A percentile compares a stretch with the other conserved stretches of the same genome.
These are phyloP conservation scores for Cervus canadensis DNA, from an alignment of 2,113 vertebrate species.

Conservation along the genomic window DNA sequence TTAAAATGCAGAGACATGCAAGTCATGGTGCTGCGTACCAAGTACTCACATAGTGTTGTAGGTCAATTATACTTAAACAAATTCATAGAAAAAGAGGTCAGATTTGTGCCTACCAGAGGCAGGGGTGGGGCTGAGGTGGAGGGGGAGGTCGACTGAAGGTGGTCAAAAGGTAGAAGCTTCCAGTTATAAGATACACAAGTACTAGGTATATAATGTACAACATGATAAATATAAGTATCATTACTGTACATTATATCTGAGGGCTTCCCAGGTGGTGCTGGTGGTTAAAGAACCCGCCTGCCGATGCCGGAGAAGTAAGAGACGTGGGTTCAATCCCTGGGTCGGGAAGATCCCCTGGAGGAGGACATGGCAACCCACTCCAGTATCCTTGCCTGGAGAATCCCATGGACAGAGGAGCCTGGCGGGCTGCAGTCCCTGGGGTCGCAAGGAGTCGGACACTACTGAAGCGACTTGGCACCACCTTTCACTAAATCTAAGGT, in stretches of 20 bases:
- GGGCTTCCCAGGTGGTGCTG: neutral
- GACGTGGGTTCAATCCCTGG: neutral
- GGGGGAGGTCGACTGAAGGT: neutral
- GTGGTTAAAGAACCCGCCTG: neutral
- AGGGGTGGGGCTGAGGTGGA: neutral
- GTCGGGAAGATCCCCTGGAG: neutral
- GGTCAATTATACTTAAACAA: neutral
- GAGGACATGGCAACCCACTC: neutral
- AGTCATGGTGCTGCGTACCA: neutral
- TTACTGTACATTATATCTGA: neutral
- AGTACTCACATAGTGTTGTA: neutral
- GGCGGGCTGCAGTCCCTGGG: neutral
- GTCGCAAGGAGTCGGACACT: neutral
- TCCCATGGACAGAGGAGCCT: neutral
- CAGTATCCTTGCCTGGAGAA: neutral
- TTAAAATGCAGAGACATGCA: neutral
- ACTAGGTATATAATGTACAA: neutral
- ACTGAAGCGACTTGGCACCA: neutral
- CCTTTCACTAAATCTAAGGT: neutral
- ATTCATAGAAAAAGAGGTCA: neutral
- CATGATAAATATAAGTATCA: neutral
- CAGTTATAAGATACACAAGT: neutral
- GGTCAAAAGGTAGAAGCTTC: neutral
- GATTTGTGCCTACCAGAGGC: neutral
- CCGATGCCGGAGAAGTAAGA: neutral